These are phyloP conservation scores for Halocynthia aurantium DNA, from an alignment of 23 tunicate genomes.

Conservation along the genomic window DNA sequence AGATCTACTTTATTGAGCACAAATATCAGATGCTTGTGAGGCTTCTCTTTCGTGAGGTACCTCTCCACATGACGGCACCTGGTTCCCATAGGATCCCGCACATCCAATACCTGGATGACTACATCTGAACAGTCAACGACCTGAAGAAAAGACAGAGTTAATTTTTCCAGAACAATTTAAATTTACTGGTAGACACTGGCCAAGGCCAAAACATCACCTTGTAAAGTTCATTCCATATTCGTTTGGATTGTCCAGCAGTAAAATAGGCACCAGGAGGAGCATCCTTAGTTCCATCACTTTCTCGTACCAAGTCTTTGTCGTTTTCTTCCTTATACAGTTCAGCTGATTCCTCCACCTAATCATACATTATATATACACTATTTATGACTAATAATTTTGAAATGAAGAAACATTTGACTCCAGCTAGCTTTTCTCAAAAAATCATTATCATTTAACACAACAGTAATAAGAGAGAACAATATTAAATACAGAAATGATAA, in stretches of 20 bases:
- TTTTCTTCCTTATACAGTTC: slow-evolving; percentile 61
- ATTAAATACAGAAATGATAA: too few species aligned
- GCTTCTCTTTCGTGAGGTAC: slow-evolving; percentile 85
- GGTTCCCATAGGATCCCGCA: slow-evolving; percentile 93
- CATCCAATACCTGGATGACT: slow-evolving; percentile 89
- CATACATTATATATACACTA: neutral
- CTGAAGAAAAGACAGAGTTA: slow-evolving; percentile 6
- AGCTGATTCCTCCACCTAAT: slow-evolving; percentile 25
- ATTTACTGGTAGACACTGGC: neutral
- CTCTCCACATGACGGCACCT: slow-evolving; percentile 80
- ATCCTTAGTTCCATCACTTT: slow-evolving; percentile 64
- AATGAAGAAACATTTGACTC: too few species aligned
- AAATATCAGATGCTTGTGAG: slow-evolving; percentile 94
- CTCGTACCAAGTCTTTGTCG: slow-evolving; percentile 71
- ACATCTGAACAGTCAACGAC: slow-evolving; percentile 95
- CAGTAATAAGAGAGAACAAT: too few species aligned
- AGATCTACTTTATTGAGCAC: slow-evolving; percentile 91
- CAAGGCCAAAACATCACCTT: slow-evolving; percentile 33
- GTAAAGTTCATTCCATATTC: slow-evolving; percentile 94
- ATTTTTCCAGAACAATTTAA: neutral
- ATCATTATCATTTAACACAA: too few species aligned
- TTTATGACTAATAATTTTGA: too few species aligned
- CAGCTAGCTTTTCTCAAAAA: too few species aligned
- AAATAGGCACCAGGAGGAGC: slow-evolving; percentile 40
- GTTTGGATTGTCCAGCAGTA: slow-evolving; percentile 86